Evolutionary conservation across 2,113 vertebrate species (phyloP), one percentile per base, ranked within the genome.

Genomic region (Deroptyus accipitrinus): DNA sequence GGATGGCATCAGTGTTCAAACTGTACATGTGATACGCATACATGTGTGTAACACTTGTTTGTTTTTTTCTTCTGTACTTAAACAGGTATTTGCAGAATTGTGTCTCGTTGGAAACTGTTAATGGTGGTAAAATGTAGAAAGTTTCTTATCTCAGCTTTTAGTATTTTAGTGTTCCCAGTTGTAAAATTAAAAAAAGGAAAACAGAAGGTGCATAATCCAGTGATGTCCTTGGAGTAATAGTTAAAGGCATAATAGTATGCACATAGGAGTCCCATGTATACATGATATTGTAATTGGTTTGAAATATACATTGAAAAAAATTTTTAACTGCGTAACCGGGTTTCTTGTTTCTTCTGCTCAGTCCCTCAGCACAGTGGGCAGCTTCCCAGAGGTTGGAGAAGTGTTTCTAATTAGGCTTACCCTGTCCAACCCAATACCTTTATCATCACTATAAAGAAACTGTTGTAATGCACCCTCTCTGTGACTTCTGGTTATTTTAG

Each of bases 141-240:
- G 94, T 96, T 97, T 97, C 86, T 87, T 86, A 64, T 97, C 91
- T 96, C 80, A 94, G 79, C 92, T 94, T 97, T 97, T 97, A 95
- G 92, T 86, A 95, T 95, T 97, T 97, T 97, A 97, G 81, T 86
- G 85, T 95, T 96, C 94, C 92, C 91, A 95, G 90, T 86, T 97
- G 95, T 95, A 96, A 96, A 96, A 96, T 95, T 95, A 68, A 96
- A 97, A 97, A 92, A 96, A 90, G 77, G 74, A 92, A 97, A 97
- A 94, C 94, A 97, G 93, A 97, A 96, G 89, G 83, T 95, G 62
- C 77, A 76, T 97, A 97, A 97, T 97, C 87, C 88, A 88, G 72
- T 48, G 67, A 73, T 93, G 83, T 96, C 95, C 91, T 96, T 88
- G 95, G 95, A 97, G 92, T 97, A 96, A 90, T 94, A 96, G 91